Base-by-base conservation (phyloP, 2,888 invertebrate genomes). In the Cyrtodaria siliqua region DNA sequence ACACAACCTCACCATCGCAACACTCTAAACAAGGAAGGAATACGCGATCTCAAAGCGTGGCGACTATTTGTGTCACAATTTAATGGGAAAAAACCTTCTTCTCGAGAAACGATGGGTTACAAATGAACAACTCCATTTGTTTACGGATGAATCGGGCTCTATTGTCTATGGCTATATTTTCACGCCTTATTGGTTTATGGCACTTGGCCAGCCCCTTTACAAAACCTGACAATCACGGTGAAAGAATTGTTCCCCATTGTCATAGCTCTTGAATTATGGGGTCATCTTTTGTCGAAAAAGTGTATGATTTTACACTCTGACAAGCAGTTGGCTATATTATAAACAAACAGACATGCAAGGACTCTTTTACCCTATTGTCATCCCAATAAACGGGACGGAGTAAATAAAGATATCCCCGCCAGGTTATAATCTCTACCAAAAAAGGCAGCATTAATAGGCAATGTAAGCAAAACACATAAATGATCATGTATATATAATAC, bases 161-260 rank as follows among this genome's bases (percentile, higher is more conserved):
- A 16, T 70, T 33, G 83, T 78, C 12, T 83, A 53, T 64, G 80
- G 78, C 0, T 80, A 74, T n/a, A 61, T 70, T 2, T 77, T 72
- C 26, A 16, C 20, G 8, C 26, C 52, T 6, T 40, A 59, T 16
- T 77, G 77, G 77, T 67, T 77, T 57, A 50, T 47, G 73, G 79
- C 1, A 12, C 49, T 1, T 82, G 76, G 76, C 66, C 69, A 16
- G 0, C 0, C 8, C 9, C 18, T n/a, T 24, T 26, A 42, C 2
- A 6, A 40, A 0, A 12, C 18, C n/a, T 29, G 3, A 16, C 42
- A 23, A 75, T 69, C 3, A 69, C 69, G 14, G 40, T 59, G 9
- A 75, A 75, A 60, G 69, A 75, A 42, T 44, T 75, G 16, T 52
- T 63, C n/a, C 60, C 69, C 4, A 73, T 82, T 20, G 64, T 57